phyloP scores from a whole-genome alignment of 2,888 invertebrate species.

The Pycnomerus fuliginosus region DNA sequence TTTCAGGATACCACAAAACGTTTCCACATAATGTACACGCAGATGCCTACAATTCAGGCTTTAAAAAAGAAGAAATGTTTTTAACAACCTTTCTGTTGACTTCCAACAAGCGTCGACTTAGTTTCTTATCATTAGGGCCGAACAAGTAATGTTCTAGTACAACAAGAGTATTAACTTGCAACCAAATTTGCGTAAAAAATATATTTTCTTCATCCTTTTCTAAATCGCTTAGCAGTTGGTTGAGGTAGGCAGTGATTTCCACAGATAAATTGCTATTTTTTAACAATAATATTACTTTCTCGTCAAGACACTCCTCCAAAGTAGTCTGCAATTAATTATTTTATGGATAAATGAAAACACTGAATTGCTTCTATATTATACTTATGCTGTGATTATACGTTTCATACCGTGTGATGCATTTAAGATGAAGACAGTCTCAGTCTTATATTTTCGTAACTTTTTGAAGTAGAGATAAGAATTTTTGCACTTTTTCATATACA shows the following conservation, averaged over 20 bases:
- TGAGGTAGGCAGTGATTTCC: constrained; percentile 69
- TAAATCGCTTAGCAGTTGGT: constrained; percentile 61
- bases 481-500: neutral
- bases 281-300: constrained; percentile 37
- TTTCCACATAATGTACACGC: constrained; percentile 79
- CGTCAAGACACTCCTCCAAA: constrained; percentile 45
- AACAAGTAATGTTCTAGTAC: constrained; percentile 71
- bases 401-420: too few relatives aligned
- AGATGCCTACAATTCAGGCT: constrained; percentile 59
- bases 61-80: neutral
- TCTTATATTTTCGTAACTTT: too few relatives aligned
- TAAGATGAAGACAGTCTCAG: too few relatives aligned
- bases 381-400: too few relatives aligned
- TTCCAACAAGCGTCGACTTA: constrained; percentile 72
- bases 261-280: constrained; percentile 49
- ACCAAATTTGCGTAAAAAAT: constrained; percentile 60
- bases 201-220: constrained; percentile 61
- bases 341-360: too few relatives aligned
- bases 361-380: too few relatives aligned
- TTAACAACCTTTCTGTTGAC: constrained; percentile 68
- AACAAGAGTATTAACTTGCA: constrained; percentile 67
- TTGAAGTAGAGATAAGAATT: constrained; percentile 25
- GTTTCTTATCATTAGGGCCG: constrained; percentile 74
- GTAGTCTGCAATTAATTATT: constrained; percentile 36
- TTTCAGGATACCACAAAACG: constrained; percentile 81